These are phyloP conservation scores for Notarius quadriscutis DNA, from an alignment of 2,113 vertebrate genomes.

Conservation along the genomic window DNA sequence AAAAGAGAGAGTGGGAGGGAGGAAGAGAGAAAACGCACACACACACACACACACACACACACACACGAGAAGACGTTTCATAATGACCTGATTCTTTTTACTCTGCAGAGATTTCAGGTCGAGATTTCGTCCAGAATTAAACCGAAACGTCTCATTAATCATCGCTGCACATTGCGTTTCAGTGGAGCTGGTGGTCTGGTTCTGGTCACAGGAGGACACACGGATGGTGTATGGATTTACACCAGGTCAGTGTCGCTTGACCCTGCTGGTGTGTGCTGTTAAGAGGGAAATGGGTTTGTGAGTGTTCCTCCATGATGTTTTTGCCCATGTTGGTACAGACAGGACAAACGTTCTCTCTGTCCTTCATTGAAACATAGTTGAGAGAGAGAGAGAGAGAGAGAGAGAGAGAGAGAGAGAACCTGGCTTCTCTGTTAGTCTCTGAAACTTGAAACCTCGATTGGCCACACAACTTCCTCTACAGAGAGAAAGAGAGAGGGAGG, in stretches of 20 bases:
- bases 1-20: conserved; percentile 7
- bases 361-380: background rate
- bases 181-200: background rate
- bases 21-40: conserved; percentile 25
- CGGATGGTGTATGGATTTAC: background rate
- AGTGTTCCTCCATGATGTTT: background rate
- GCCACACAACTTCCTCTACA: conserved; percentile 67
- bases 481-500: conserved; percentile 55
- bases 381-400: background rate
- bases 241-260: background rate
- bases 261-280: background rate
- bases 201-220: background rate
- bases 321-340: background rate
- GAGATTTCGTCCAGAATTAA: background rate
- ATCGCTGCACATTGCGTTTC: background rate
- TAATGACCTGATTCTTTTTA: conserved; percentile 32
- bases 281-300: background rate
- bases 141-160: background rate
- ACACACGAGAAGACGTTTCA: conserved; percentile 21
- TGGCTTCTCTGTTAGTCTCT: conserved; percentile 41
- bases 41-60: no score
- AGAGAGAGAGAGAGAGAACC: background rate
- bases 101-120: background rate
- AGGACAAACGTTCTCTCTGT: conserved; percentile 1
- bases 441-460: conserved; percentile 76